A percentile compares a stretch with the other conserved stretches of the same genome.
These are phyloP conservation scores for Cotesia glomerata DNA, from an alignment of 1,140 invertebrate species.

Conservation along the genomic window DNA sequence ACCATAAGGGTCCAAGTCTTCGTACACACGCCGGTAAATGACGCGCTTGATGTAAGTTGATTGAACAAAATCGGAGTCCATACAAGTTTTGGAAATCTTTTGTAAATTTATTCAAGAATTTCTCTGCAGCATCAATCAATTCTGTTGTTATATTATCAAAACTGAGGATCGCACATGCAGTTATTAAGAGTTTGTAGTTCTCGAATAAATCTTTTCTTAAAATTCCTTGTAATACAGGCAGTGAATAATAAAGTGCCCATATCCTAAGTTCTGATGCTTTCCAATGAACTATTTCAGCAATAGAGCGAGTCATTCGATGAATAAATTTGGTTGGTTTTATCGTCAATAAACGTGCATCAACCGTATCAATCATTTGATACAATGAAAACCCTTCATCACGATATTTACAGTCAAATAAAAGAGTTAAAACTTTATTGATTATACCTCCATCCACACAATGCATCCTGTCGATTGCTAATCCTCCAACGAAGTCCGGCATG, in stretches of 20 bases:
- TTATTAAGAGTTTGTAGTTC: slow-evolving; percentile 3
- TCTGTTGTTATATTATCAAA: neutral
- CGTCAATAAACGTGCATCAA: slow-evolving; percentile 18
- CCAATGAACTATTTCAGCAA: slow-evolving; percentile 36
- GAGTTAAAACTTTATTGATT: slow-evolving; percentile 20
- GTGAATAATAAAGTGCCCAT: slow-evolving; percentile 33
- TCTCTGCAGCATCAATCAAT: neutral
- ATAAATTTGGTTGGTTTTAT: slow-evolving; percentile 37
- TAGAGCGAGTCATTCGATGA: slow-evolving; percentile 34
- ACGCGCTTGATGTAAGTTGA: slow-evolving; percentile 38
- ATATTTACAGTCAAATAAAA: slow-evolving; percentile 19
- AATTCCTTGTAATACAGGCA: slow-evolving; percentile 33
- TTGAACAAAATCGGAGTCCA: slow-evolving; percentile 34
- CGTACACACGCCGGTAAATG: slow-evolving; percentile 31
- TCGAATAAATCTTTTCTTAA: slow-evolving; percentile 27
- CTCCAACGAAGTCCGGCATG: slow-evolving; percentile 32
- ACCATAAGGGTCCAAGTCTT: slow-evolving; percentile 36
- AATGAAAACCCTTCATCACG: too few relatives aligned
- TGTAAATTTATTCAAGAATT: slow-evolving; percentile 35
- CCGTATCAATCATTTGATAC: neutral
- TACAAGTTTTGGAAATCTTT: slow-evolving; percentile 33
- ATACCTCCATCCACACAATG: slow-evolving; percentile 13
- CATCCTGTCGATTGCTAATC: slow-evolving; percentile 27
- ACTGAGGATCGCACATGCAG: neutral
- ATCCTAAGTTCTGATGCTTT: slow-evolving; percentile 35